Evolutionary conservation across 1,140 invertebrate species (phyloP).

Genomic region (Trachymyrmex cornetzi): DNA sequence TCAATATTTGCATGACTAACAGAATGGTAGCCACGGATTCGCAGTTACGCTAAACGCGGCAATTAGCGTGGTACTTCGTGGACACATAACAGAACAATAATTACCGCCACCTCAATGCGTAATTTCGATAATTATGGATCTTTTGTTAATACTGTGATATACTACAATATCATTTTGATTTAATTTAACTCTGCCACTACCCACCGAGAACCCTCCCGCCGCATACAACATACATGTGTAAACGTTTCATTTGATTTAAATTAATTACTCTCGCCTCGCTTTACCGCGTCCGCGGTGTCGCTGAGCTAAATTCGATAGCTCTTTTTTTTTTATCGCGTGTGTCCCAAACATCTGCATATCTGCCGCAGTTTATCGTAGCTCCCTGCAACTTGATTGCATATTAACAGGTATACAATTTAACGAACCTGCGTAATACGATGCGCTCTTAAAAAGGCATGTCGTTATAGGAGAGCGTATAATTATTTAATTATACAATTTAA

Average conservation of each 20-base stretch:
- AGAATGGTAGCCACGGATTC: slow-evolving; percentile 5
- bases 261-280: slow-evolving; percentile 43
- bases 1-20: slow-evolving; percentile 37
- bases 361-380: neutral
- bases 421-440: neutral
- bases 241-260: slow-evolving; percentile 49
- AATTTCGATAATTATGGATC: slow-evolving; percentile 47
- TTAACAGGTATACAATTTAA: slow-evolving; percentile 18
- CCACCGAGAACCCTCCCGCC: neutral
- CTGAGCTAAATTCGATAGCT: slow-evolving; percentile 25
- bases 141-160: slow-evolving; percentile 26
- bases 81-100: slow-evolving; percentile 12
- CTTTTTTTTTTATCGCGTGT: slow-evolving; percentile 23
- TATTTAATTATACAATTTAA: slow-evolving; percentile 8
- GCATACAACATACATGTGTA: neutral
- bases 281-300: slow-evolving; percentile 18
- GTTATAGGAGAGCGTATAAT: neutral
- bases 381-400: neutral
- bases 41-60: slow-evolving; percentile 23
- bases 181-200: slow-evolving; percentile 31
- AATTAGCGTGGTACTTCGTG: slow-evolving; percentile 14
- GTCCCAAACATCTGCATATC: slow-evolving; percentile 12
- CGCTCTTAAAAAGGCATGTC: neutral
- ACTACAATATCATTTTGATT: slow-evolving; percentile 33
- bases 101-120: slow-evolving; percentile 27